These are phyloP conservation scores for Amphiprion clarkii DNA, from an alignment of 2,797 vertebrate species.

Conservation along the genomic window DNA sequence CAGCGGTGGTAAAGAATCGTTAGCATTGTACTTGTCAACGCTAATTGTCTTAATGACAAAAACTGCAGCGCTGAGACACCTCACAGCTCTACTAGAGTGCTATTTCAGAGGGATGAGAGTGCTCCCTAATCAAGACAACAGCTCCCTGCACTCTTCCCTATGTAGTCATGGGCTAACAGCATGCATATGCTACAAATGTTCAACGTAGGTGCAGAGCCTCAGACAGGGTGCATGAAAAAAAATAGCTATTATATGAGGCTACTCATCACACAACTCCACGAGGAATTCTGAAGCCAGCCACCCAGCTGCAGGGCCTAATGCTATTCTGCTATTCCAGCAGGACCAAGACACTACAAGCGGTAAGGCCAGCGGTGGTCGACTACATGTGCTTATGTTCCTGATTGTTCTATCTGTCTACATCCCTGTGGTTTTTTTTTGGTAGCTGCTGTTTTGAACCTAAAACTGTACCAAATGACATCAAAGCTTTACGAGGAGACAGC, in stretches of 20 bases:
- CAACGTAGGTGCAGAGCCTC: neutral
- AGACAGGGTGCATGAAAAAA: neutral
- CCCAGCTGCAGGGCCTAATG: neutral
- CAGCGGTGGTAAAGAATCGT: conserved; percentile 58
- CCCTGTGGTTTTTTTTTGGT: neutral
- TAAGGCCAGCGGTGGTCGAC: neutral
- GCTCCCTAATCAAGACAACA: conserved; percentile 66
- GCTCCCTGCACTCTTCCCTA: conserved; percentile 54
- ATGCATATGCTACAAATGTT: neutral
- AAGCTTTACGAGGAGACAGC: neutral
- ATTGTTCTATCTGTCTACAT: neutral
- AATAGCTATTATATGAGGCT: neutral
- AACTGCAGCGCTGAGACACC: conserved; percentile 60
- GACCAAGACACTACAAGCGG: neutral
- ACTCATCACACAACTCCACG: neutral
- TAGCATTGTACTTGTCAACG: conserved; percentile 63
- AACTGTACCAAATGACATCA: neutral
- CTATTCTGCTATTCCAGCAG: neutral
- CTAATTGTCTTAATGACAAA: conserved; percentile 80
- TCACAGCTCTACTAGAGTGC: conserved; percentile 17
- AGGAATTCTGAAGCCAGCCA: neutral
- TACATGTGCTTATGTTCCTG: neutral
- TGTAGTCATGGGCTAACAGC: neutral
- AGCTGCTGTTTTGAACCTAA: neutral
- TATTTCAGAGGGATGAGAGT: conserved; percentile 14